A percentile compares a stretch with the other conserved stretches of the same genome.
Conservation (phyloP, 1,140 invertebrate genomes). For the Pseudobourletiella spinata region DNA sequence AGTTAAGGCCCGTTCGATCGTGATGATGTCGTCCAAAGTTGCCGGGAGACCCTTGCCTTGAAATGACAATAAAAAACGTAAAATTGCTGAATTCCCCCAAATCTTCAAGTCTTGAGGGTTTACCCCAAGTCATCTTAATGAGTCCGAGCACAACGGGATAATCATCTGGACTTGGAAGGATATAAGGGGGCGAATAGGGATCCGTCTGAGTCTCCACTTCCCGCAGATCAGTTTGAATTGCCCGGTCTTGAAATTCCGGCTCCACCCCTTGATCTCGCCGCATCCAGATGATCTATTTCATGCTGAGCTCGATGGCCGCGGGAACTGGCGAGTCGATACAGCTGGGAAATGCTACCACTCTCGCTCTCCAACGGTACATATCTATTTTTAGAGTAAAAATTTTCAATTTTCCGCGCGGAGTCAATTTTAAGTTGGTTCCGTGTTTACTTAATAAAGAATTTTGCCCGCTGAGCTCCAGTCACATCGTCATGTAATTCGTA, state of each 20-base stretch:
- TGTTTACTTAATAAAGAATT: constrained; percentile 20
- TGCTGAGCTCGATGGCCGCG: not conserved
- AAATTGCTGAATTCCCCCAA: not conserved
- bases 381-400: not conserved
- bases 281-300: not conserved
- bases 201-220: constrained; percentile 67
- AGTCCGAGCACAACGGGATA: constrained; percentile 45
- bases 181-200: constrained; percentile 61
- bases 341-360: too few relatives aligned
- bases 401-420: not conserved
- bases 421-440: too few relatives aligned
- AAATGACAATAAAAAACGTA: not conserved
- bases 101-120: constrained; percentile 9
- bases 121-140: constrained; percentile 44
- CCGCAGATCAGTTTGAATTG: constrained; percentile 60
- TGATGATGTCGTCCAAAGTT: constrained; percentile 52
- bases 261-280: not conserved
- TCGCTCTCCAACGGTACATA: not conserved
- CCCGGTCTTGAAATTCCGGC: constrained; percentile 33
- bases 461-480: constrained; percentile 26
- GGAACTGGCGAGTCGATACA: not conserved
- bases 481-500: constrained; percentile 4
- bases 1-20: constrained; percentile 52
- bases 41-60: constrained; percentile 52
- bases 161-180: constrained; percentile 41